Conservation (phyloP, 1,140 invertebrate genomes). For the Drosophila miranda region DNA sequence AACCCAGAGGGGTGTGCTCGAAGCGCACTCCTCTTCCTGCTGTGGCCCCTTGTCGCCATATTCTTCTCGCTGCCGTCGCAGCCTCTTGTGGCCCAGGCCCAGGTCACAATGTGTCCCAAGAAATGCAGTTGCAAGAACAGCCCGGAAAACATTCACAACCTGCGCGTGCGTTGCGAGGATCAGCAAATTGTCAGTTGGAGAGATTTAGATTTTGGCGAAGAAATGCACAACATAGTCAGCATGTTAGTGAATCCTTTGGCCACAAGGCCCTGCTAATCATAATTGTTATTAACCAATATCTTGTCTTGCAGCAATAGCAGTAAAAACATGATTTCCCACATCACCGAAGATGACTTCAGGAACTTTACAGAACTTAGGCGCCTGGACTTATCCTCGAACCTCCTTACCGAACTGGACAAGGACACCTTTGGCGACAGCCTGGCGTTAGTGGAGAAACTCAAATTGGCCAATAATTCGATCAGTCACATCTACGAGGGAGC, state of each 20-base stretch:
- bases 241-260: slow-evolving; percentile 78
- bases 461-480: slow-evolving; percentile 88
- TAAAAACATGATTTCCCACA: slow-evolving; percentile 89
- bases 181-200: slow-evolving; percentile 79
- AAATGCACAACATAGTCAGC: slow-evolving; percentile 77
- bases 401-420: slow-evolving; percentile 85
- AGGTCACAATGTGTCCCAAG: slow-evolving; percentile 55
- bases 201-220: slow-evolving; percentile 82
- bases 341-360: slow-evolving; percentile 89
- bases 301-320: slow-evolving; percentile 86
- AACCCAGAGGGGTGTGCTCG: slow-evolving; percentile 38
- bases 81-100: slow-evolving; percentile 19
- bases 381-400: slow-evolving; percentile 87
- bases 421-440: slow-evolving; percentile 86
- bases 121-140: slow-evolving; percentile 73
- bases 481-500: slow-evolving; percentile 86
- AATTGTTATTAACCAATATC: slow-evolving; percentile 27
- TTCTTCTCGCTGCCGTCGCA: slow-evolving; percentile 12
- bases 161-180: slow-evolving; percentile 83
- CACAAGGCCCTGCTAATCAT: neutral
- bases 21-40: slow-evolving; percentile 25
- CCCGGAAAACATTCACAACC: slow-evolving; percentile 70
- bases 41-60: slow-evolving; percentile 18
- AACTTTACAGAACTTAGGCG: slow-evolving; percentile 87
- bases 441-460: slow-evolving; percentile 86